Base-by-base conservation (phyloP, 2,113 vertebrate species). In the Eurystomus gularis region DNA sequence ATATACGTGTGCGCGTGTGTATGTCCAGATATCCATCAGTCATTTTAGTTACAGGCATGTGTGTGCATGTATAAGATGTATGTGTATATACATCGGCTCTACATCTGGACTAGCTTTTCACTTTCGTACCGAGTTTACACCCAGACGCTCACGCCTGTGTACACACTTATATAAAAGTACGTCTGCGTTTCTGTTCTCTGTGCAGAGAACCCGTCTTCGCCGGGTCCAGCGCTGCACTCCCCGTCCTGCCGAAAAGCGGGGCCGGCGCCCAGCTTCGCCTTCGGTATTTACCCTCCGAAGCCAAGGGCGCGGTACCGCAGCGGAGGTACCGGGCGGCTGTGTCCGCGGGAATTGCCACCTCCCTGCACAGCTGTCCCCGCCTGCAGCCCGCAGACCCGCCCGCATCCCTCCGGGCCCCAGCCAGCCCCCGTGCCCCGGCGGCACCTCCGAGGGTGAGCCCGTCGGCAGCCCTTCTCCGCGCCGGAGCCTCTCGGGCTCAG, bases 71-170 rank as follows among this genome's bases (percentile, higher is more conserved):
- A 7, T n/a, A 64, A 64, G 57, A 51, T 48, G 24, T 68, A 69
- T 10, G 60, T 54, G 58, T 61, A 15, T 23, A 29, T 33, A 82
- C 89, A 92, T 37, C 81, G 11, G 68, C 55, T 66, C 77, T 86
- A 70, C 96, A 88, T 84, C 95, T 94, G 94, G 93, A 75, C 60
- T 51, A 25, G 46, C 75, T 94, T 96, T 94, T 91, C 94, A 66
- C 91, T 84, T 92, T 94, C 51, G 9, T 72, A 39, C 78, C 79
- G 85, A 13, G 76, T 66, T 90, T 88, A 81, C 91, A 88, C 91
- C 51, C 95, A 82, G 87, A 12, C 60, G 23, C 62, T 42, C 54
- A 68, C 3, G 25, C 77, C 66, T 52, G 64, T 61, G 81, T 48
- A 17, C 39, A 66, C 7, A 20, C 42, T 40, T 75, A 42, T 46